Evolutionary conservation across 2,113 vertebrate genomes (phyloP), one percentile per base, ranked within the genome.

Genomic region (Fulica atra): DNA sequence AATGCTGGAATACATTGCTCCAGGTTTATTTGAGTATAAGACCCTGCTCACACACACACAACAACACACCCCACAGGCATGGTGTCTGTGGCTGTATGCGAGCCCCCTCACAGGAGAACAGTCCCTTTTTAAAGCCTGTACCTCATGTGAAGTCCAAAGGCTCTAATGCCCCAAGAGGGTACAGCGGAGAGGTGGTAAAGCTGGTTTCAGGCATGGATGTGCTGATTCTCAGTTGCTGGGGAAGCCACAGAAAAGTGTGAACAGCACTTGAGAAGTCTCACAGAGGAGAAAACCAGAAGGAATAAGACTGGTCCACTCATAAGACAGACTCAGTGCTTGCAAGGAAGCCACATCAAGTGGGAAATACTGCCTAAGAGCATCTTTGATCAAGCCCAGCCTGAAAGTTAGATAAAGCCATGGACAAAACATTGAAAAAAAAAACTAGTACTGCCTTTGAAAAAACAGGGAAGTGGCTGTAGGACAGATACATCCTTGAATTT

Each of bases 51-150:
- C 6, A 53, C 3, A 8, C 3, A 16, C 0, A 1, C 40, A 79
- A 48, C 26, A 14, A 23, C 14, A 71, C 23, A 76, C 2, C 11
- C 9, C 23, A 9, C 0, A 0, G 44, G 31, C n/a, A 51, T 1
- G 2, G 17, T 46, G 17, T 68, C n/a, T 0, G 0, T 19, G 20
- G 13, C 8, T 54, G 4, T 23, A 3, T 19, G 25, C 6, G 8
- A 83, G 3, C 16, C 35, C 13, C 17, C 20, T 54, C 20, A n/a
- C 4, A 70, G 53, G 24, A 61, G 53, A 88, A 42, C 0, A 1
- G 29, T 28, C 16, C 12, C 4, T 2, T 65, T 86, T 80, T 64
- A 76, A 42, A 90, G 53, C 36, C n/a, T 2, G 1, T 28, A 33
- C 23, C 24, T 71, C 61, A 46, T 6, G 36, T 10, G 8, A 63